A percentile compares a stretch with the other conserved stretches of the same genome.
These are phyloP conservation scores for Petrolisthes cinctipes DNA, from an alignment of 2,888 invertebrate species.

Conservation along the genomic window DNA sequence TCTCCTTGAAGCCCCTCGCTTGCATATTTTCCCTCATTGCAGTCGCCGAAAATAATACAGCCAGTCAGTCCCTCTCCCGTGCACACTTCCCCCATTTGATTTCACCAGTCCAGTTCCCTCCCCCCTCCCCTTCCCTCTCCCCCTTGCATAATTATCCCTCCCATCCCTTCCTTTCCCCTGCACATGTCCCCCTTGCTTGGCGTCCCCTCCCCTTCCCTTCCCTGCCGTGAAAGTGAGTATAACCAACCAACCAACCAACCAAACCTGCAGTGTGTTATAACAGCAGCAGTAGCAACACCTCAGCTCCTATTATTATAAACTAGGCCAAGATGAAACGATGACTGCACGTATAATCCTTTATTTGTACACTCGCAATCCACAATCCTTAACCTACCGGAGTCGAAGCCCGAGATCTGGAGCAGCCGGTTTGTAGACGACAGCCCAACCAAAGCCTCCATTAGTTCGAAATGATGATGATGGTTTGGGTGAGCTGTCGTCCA, in stretches of 20 bases:
- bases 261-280: not conserved
- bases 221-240: not conserved
- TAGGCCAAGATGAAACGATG: not conserved
- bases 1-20: not conserved
- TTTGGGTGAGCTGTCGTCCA: too few species aligned
- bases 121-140: not conserved
- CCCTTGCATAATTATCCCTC: not conserved
- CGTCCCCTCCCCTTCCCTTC: not conserved
- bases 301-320: not conserved
- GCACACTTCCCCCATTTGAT: not conserved
- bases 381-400: not conserved
- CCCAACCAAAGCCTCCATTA: too few species aligned
- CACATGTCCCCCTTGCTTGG: not conserved
- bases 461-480: too few species aligned
- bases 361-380: not conserved
- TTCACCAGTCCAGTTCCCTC: not conserved
- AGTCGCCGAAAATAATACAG: not conserved
- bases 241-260: not conserved
- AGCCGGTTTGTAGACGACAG: too few species aligned
- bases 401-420: not conserved
- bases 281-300: slow-evolving; percentile 5
- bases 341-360: slow-evolving; percentile 8
- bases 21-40: not conserved
- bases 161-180: not conserved
- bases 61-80: not conserved